Evolutionary conservation across 2,888 invertebrate genomes (phyloP), one percentile per base, ranked within the genome.

Genomic region (Drosophila imparisetae): DNA sequence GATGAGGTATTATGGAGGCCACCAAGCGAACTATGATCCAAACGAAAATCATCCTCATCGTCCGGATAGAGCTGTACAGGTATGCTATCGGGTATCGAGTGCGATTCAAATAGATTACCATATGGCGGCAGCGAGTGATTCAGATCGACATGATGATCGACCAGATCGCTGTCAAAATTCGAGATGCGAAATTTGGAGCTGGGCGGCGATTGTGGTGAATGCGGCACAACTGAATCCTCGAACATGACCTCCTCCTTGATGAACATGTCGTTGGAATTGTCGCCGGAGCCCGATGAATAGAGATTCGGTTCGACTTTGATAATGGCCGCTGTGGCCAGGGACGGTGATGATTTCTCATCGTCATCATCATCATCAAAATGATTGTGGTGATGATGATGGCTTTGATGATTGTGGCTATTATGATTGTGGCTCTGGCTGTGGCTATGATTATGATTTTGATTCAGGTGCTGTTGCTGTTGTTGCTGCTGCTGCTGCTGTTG

Each of bases 211-310:
- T 92, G 92, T 52, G 92, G 92, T 53, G 92, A 92, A 68, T 91
- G 89, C 52, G 91, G 90, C 48, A 92, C 92, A 2, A 90, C 90
- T 40, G 92, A 91, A 66, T 92, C 92, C 71, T 92, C 92, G 48
- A 92, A 92, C 86, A 92, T 91, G 5, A 92, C 91, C 73, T 92
- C 92, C 79, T 92, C 92, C 66, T 92, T 92, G 67, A 92, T 92
- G 81, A 92, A 91, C 92, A 92, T 92, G 71, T 92, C 92, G 81
- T 92, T 92, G 75, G 92, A 92, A 76, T 92, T 92, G 76, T 92
- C 92, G 71, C 91, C 92, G 53, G 92, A 92, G 61, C 92, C 92
- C 57, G 92, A 92, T 49, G 91, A 92, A 76, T 92, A 92, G 40
- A 92, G 90, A 91, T 92, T 92, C 81, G 92, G 92, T 85, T 92